A percentile compares a stretch with the other conserved stretches of the same genome.
phyloP scores from a whole-genome alignment of 1,140 invertebrate species.

The Zaprionus vittiger region DNA sequence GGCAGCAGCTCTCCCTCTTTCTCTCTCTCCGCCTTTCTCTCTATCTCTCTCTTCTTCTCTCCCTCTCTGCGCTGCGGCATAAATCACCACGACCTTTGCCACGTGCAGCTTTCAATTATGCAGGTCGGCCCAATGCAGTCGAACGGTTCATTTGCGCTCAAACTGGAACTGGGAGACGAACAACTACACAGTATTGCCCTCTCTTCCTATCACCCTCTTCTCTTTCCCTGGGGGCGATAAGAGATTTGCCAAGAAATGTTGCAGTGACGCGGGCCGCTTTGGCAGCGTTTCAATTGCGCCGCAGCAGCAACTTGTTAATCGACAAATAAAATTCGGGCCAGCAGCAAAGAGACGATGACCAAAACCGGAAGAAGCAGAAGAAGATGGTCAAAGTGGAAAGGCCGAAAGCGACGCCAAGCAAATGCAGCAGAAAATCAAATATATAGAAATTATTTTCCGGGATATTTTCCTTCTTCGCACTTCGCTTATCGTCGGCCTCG shows the following conservation, averaged over 20 bases:
- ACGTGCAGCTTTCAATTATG: constrained; percentile 64
- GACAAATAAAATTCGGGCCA: constrained; percentile 56
- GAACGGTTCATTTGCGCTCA: constrained; percentile 64
- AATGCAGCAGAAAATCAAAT: constrained; percentile 75
- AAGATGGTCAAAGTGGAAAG: constrained; percentile 12
- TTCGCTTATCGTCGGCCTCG: constrained; percentile 56
- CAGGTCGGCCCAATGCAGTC: constrained; percentile 20
- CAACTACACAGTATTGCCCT: neutral
- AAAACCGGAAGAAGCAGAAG: neutral
- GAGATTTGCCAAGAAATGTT: constrained; percentile 67
- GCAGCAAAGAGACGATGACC: constrained; percentile 8
- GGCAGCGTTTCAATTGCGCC: constrained; percentile 60
- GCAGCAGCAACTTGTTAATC: constrained; percentile 64
- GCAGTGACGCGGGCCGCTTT: constrained; percentile 31
- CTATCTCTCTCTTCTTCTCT: too few relatives aligned
- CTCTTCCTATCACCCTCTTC: neutral
- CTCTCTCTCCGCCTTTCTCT: neutral
- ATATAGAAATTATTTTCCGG: constrained; percentile 52
- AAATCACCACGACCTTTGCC: constrained; percentile 43
- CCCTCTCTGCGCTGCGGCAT: constrained; percentile 11
- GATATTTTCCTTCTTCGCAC: constrained; percentile 53
- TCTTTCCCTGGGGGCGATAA: constrained; percentile 46
- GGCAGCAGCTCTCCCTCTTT: neutral
- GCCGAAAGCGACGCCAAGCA: constrained; percentile 28
- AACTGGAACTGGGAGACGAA: constrained; percentile 54